Evolutionary conservation across 23 tunicate species (phyloP).

Genomic region (Styela clava): DNA sequence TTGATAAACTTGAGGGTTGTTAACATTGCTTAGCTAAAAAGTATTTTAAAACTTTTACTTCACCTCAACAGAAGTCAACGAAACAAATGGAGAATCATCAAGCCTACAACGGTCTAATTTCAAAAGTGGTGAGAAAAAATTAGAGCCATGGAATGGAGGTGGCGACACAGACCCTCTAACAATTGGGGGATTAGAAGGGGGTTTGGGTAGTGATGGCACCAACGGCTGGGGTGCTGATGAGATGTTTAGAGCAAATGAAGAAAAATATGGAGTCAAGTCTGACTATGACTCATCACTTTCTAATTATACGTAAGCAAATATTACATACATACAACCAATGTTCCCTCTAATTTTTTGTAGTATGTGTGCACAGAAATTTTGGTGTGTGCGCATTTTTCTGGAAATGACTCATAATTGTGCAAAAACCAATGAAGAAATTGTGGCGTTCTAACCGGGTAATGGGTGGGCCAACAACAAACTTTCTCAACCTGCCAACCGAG

Average conservation of each 20-base stretch:
- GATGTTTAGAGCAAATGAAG: conserved; percentile 64
- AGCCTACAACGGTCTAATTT: not conserved
- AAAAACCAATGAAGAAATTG: no score
- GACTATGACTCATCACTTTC: conserved; percentile 63
- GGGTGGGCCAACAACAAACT: no score
- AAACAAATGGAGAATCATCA: conserved; percentile 18
- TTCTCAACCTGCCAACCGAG: no score
- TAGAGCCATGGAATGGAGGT: conserved; percentile 85
- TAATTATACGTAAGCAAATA: conserved; percentile 81
- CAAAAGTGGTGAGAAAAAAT: conserved; percentile 14
- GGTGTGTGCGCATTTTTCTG: no score
- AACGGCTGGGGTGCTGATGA: conserved; percentile 73
- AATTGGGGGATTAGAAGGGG: conserved; percentile 24
- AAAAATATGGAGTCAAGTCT: conserved; percentile 74
- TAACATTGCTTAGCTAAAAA: no score
- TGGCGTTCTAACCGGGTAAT: no score
- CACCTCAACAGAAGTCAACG: conserved; percentile 21
- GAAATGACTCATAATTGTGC: no score
- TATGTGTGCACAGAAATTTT: no score
- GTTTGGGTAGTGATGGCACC: conserved; percentile 16
- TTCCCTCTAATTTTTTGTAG: no score
- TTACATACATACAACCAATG: no score
- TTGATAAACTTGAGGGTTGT: no score
- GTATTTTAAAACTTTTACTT: no score
- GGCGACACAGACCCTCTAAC: conserved; percentile 68